Evolutionary conservation across 2,797 vertebrate species (phyloP).

Genomic region (Champsocephalus gunnari): DNA sequence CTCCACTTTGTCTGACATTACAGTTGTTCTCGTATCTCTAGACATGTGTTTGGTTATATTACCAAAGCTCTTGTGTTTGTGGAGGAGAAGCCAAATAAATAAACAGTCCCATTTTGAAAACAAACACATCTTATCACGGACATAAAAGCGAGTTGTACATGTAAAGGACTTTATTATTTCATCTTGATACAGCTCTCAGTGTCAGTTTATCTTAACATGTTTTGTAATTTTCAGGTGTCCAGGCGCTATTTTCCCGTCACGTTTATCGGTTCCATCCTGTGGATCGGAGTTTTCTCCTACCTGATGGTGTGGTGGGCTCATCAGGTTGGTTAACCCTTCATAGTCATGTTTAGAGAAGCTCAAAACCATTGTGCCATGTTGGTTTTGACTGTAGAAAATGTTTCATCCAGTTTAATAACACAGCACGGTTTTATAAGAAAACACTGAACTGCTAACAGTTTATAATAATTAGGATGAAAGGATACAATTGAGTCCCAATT

Average conservation of each 20-base stretch:
- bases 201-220: background rate
- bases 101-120: background rate
- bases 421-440: too few species aligned
- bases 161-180: background rate
- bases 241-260: conserved; percentile 89
- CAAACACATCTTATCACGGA: background rate
- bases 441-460: too few species aligned
- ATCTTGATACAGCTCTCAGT: background rate
- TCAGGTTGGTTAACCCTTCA: conserved; percentile 84
- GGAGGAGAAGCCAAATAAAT: background rate
- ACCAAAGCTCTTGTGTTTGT: background rate
- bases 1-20: background rate
- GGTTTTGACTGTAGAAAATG: background rate
- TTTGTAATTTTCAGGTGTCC: conserved; percentile 82
- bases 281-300: conserved; percentile 95
- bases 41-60: background rate
- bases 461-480: too few species aligned
- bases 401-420: too few species aligned
- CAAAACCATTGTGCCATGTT: too few species aligned
- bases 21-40: background rate
- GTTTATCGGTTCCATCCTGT: conserved; percentile 92
- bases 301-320: conserved; percentile 99
- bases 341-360: background rate
- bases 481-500: too few species aligned
- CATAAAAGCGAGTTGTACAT: background rate